These are phyloP conservation scores for Antigone vipio DNA, from an alignment of 2,113 vertebrate genomes.

Conservation along the genomic window DNA sequence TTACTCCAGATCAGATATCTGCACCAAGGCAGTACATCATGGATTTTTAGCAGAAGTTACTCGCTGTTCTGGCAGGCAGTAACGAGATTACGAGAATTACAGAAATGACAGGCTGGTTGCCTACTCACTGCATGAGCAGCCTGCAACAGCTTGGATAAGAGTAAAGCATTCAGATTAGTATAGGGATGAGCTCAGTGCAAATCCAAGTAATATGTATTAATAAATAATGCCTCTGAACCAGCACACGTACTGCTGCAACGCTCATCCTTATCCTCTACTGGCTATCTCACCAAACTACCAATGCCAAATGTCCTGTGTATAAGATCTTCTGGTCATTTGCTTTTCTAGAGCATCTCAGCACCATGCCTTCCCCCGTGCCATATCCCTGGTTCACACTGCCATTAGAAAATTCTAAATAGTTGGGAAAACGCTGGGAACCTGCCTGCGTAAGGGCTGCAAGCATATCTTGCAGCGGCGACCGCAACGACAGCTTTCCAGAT, in stretches of 20 bases:
- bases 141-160: not conserved
- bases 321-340: not conserved
- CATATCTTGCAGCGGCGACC: accelerated
- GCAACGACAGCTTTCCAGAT: accelerated
- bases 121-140: not conserved
- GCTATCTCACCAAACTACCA: not conserved
- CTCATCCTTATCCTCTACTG: not conserved
- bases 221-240: not conserved
- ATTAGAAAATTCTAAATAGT: not conserved
- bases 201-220: slow-evolving; percentile 35
- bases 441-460: not conserved
- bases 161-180: slow-evolving; percentile 36
- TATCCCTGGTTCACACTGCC: not conserved
- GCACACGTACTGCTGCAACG: not conserved
- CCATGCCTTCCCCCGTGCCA: accelerated
- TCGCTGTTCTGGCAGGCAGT: slow-evolving; percentile 15
- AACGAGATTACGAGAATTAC: slow-evolving; percentile 36
- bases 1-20: not conserved
- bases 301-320: not conserved
- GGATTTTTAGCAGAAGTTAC: slow-evolving; percentile 21
- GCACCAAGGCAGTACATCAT: not conserved
- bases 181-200: slow-evolving; percentile 36
- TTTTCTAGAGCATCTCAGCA: not conserved
- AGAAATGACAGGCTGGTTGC: slow-evolving; percentile 33
- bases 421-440: not conserved